Evolutionary conservation across 2,113 vertebrate genomes (phyloP).

Genomic region (Apaloderma vittatum): DNA sequence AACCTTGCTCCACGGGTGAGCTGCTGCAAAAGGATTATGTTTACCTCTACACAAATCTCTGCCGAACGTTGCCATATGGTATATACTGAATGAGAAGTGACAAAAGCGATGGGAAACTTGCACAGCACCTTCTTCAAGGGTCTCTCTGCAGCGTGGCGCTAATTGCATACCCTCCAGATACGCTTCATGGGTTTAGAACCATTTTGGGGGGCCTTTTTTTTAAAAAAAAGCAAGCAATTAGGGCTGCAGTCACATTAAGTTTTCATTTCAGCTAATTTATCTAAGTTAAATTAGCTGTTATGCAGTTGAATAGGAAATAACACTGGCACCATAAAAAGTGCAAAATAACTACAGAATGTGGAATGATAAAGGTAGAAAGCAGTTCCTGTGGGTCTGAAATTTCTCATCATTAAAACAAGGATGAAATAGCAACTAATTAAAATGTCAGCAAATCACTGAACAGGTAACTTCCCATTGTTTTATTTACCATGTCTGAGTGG

Average conservation of each 20-base stretch:
- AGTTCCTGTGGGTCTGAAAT: background rate
- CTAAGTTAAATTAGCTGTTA: constrained; percentile 45
- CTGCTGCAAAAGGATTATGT: background rate
- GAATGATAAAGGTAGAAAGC: background rate
- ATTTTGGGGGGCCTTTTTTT: background rate
- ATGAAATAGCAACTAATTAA: background rate
- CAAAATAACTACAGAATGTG: background rate
- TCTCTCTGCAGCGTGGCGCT: background rate
- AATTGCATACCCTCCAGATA: background rate
- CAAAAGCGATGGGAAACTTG: background rate
- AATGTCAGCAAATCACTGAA: background rate
- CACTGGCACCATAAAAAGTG: background rate
- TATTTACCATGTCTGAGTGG: background rate
- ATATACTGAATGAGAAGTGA: background rate
- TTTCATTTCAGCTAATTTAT: constrained; percentile 37
- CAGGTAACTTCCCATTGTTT: constrained; percentile 19
- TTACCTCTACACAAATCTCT: background rate
- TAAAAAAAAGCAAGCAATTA: constrained; percentile 20
- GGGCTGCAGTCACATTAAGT: background rate
- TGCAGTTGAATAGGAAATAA: background rate
- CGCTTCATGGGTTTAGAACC: background rate
- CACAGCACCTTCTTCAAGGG: background rate
- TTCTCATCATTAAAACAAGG: background rate
- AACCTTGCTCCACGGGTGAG: background rate
- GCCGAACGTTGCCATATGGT: background rate